Base-by-base conservation (phyloP, 2,888 invertebrate species). In the Alloscopus bannaensis region DNA sequence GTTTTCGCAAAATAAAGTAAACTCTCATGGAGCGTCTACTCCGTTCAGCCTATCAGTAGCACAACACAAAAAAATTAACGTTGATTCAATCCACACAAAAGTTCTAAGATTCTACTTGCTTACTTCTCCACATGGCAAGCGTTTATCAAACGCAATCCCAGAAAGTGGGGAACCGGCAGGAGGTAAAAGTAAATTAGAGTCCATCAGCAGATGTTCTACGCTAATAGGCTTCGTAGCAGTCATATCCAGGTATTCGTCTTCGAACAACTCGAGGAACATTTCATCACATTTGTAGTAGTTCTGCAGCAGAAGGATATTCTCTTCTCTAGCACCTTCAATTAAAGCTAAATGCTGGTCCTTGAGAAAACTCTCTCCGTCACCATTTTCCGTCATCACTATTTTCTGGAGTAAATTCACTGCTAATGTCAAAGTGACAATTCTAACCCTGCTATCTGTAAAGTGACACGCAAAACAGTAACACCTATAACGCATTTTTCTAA, bases 281-380 rank as follows among this genome's bases (percentile, higher is more conserved):
- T 99, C 98, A 89, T 99, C 98, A 86, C 95, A 95, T 91, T 97
- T 98, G 89, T 97, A 98, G 89, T 96, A 97, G 90, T 95, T 96
- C 60, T 96, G 91, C 16, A 98, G 91, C 31, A 95, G 90, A 0
- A 94, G 92, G 65, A 95, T 95, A 84, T 96, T 94, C 87, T 95
- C 94, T 87, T 93, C 93, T 85, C 92, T 91, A 2, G 94, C 93
- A 87, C 93, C 89, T 88, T 94, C 91, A 85, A 95, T 90, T 86
- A 91, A 89, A 40, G 92, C 91, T 83, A 93, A 89, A 87, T 94
- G 94, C 20, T 90, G 88, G 83, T 95, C 95, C 69, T 91, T 90
- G 42, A 95, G 90, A 50, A 70, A 70, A 57, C 77, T 77, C 40
- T 83, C 78, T 42, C 69, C 75, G 31, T 75, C 66, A 3, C 62